Conservation (phyloP, 2,797 vertebrate species). For the Microcaecilia unicolor region DNA sequence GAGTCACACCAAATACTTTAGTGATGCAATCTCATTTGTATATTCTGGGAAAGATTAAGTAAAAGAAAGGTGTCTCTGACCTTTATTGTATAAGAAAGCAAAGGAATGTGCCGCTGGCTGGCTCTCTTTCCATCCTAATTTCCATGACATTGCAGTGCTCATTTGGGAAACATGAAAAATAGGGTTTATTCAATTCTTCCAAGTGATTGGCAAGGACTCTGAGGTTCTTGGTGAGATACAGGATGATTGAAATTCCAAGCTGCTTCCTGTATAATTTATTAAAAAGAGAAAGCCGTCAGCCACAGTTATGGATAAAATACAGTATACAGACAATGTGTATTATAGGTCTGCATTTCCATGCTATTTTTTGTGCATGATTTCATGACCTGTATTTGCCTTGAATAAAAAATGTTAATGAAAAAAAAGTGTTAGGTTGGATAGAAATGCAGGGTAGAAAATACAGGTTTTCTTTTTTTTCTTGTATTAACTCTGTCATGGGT, state of each 20-base stretch:
- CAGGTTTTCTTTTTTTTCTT: too few species aligned
- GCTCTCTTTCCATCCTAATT: constrained; percentile 26
- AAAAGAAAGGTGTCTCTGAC: constrained; percentile 30
- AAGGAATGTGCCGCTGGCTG: constrained; percentile 22
- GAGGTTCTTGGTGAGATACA: constrained; percentile 4
- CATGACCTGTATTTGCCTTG: constrained; percentile 6
- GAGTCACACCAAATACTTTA: too few species aligned
- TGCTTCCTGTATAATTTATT: constrained; percentile 22
- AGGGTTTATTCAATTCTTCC: constrained; percentile 12
- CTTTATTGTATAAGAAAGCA: constrained; percentile 28
- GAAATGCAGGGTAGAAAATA: too few species aligned
- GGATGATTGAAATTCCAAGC: constrained; percentile 37
- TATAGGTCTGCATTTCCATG: constrained; percentile 2
- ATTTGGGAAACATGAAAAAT: constrained; percentile 46
- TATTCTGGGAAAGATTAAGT: neutral
- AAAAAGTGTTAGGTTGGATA: constrained; percentile 1
- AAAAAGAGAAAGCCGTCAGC: constrained; percentile 34
- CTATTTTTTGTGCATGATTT: constrained; percentile 13
- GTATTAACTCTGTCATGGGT: too few species aligned
- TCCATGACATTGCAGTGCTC: constrained; percentile 25
- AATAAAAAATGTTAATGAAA: neutral
- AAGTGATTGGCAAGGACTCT: constrained; percentile 24
- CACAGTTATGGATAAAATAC: constrained; percentile 12
- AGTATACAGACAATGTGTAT: neutral
- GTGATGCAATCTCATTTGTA: too few species aligned